Evolutionary conservation across 2,113 vertebrate species (phyloP), one percentile per base, ranked within the genome.

Genomic region (Tympanuchus pallidicinctus): DNA sequence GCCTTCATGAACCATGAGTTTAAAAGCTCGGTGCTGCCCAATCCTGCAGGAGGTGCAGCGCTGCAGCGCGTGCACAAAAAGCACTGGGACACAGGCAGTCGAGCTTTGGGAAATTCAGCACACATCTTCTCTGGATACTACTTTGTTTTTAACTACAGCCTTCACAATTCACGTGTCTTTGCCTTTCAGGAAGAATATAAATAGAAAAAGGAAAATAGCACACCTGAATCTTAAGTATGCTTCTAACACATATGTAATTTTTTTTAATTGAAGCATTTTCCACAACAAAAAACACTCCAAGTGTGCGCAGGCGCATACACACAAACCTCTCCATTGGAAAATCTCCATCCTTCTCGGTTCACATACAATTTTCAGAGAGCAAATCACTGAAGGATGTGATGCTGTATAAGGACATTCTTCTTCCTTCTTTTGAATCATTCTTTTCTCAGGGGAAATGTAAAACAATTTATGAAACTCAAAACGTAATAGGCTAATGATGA

Each of bases 381-480:
- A 74, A 48, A 73, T 34, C 54, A 69, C 57, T 81, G 71, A 78
- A 72, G 38, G 57, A 72, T 87, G 34, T 27, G 63, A 40, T 48
- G 17, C 7, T 69, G 38, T 38, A 47, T 60, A 40, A 82, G 45
- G 45, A 90, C 88, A 84, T 90, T 19, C 30, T 48, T 86, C 32
- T 64, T 76, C 89, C 86, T 92, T 57, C 82, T 72, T 79, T 38
- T 36, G 57, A 75, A 78, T 75, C 34, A 74, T 82, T 69, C 34
- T 73, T 90, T 81, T 92, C 47, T 80, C 75, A 74, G 28, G 75
- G 79, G 63, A 92, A 74, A 88, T 54, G 80, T 95, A 94, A 61
- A 95, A 88, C 82, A 78, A 57, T 64, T 94, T 50, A 43, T 63
- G 61, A 76, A 90, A 71, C 92, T 73, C 86, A 85, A 54, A 94